phyloP scores from a whole-genome alignment of 1,140 invertebrate species.

The Cepaea nemoralis region DNA sequence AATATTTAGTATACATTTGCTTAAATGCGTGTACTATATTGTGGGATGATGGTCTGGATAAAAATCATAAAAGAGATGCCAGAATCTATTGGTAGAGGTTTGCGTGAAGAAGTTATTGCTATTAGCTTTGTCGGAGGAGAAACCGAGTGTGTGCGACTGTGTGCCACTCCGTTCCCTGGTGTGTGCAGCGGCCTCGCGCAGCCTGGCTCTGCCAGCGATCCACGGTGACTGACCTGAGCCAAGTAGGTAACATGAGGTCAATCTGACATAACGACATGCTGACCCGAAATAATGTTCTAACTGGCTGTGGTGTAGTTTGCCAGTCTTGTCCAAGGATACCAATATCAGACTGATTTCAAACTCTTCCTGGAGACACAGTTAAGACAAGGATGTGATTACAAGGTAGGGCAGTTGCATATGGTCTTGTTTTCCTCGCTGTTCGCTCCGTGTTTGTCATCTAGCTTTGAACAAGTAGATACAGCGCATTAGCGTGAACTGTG shows the following conservation, averaged over 20 bases:
- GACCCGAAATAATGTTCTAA: conserved; percentile 45
- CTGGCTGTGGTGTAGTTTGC: background rate
- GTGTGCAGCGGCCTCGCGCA: background rate
- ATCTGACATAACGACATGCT: conserved; percentile 47
- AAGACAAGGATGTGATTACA: background rate
- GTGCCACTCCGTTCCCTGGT: background rate
- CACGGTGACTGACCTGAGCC: conserved; percentile 47
- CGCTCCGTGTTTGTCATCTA: background rate
- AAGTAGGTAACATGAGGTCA: conserved; percentile 50
- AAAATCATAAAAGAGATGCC: background rate
- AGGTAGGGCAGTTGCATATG: background rate
- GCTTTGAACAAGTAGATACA: background rate
- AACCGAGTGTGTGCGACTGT: background rate
- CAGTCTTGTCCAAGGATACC: conserved; percentile 13
- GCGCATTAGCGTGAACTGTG: background rate
- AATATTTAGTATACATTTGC: background rate
- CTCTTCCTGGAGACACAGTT: background rate
- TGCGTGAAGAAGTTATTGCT: background rate
- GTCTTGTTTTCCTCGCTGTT: background rate
- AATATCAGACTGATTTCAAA: background rate
- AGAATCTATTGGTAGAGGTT: background rate
- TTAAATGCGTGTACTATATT: background rate
- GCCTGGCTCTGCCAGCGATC: conserved; percentile 33
- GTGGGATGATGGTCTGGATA: too few relatives aligned
- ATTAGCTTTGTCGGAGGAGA: background rate